Evolutionary conservation across 2,797 vertebrate genomes (phyloP).

Genomic region (Rachycentron canadum): DNA sequence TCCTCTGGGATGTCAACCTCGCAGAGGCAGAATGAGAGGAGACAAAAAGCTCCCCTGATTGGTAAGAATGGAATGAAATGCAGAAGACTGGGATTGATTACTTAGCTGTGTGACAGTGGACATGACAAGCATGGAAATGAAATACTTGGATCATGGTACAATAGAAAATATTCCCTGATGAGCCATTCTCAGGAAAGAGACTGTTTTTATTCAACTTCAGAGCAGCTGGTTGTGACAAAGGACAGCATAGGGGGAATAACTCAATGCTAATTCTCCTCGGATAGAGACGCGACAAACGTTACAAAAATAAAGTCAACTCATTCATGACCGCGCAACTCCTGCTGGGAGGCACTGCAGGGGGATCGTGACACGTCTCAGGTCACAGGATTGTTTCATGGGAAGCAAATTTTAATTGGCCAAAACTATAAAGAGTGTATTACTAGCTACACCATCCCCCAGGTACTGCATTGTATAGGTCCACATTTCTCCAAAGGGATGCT

Average conservation of each 20-base stretch:
- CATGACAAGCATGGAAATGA: slow-evolving; percentile 11
- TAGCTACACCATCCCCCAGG: too few species aligned
- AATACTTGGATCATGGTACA: neutral
- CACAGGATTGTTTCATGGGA: neutral
- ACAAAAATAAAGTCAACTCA: neutral
- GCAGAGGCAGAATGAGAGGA: neutral
- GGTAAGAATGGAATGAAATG: slow-evolving; percentile 1
- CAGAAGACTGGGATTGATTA: slow-evolving; percentile 1
- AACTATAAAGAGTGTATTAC: too few species aligned
- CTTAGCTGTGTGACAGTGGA: neutral
- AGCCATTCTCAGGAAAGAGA: slow-evolving; percentile 2
- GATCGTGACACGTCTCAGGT: neutral
- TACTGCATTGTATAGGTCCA: too few species aligned
- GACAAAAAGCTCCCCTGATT: slow-evolving; percentile 1
- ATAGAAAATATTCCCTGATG: neutral
- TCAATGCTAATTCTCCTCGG: neutral
- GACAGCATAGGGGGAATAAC: neutral
- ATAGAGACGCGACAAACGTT: neutral
- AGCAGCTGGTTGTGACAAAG: neutral
- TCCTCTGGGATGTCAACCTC: slow-evolving; percentile 18
- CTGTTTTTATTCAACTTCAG: neutral
- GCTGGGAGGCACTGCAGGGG: neutral
- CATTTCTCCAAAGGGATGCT: too few species aligned
- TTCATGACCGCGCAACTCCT: neutral
- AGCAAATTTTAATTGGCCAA: neutral